Evolutionary conservation across 1,140 invertebrate genomes (phyloP).

Genomic region (Lucilia cuprina): DNA sequence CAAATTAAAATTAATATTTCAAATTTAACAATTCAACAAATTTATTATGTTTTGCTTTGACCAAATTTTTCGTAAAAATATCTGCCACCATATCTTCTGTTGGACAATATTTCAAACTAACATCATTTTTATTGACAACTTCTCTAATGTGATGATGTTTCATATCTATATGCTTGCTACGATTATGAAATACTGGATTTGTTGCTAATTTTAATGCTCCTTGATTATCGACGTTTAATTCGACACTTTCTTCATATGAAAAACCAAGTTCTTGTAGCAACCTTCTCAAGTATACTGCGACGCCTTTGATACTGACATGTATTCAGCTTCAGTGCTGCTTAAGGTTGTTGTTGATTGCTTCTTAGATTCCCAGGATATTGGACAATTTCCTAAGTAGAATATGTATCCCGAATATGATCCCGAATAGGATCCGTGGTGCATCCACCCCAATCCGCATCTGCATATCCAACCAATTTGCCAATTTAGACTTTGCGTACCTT

Average conservation of each 20-base stretch:
- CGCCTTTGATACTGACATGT: conserved; percentile 4
- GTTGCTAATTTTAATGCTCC: background rate
- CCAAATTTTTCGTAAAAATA: conserved; percentile 35
- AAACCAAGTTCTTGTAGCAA: conserved; percentile 15
- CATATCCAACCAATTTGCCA: too few relatives aligned
- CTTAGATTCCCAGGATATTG: conserved; percentile 15
- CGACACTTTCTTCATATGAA: background rate
- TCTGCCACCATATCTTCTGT: conserved; percentile 36
- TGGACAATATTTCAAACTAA: conserved; percentile 26
- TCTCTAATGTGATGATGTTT: conserved; percentile 19
- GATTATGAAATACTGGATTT: conserved; percentile 11
- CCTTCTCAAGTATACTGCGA: background rate
- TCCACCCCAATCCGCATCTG: too few relatives aligned
- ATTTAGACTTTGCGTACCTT: too few relatives aligned
- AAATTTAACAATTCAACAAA: conserved; percentile 8
- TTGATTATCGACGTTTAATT: background rate
- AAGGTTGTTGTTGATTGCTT: background rate
- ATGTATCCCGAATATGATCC: too few relatives aligned
- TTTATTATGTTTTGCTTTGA: conserved; percentile 32
- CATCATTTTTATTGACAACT: background rate
- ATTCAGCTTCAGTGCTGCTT: conserved; percentile 33
- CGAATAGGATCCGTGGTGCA: too few relatives aligned
- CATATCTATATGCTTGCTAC: conserved; percentile 22
- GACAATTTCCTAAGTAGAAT: background rate
- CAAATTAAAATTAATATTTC: background rate